Evolutionary conservation across 2,113 vertebrate genomes (phyloP).

Genomic region (Hypocryptadius cinnamomeus): DNA sequence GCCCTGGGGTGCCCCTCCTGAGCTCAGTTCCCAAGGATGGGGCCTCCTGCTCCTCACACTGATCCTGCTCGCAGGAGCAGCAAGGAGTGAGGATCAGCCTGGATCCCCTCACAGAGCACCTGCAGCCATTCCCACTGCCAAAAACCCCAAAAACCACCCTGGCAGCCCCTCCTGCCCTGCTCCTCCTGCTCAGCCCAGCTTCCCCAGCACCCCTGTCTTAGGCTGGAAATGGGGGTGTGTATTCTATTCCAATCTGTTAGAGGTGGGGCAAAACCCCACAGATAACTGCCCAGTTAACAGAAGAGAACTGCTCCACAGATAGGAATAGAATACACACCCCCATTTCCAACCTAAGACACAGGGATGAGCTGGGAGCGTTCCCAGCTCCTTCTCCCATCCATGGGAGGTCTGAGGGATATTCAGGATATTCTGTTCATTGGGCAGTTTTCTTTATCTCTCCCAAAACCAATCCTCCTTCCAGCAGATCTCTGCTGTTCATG

Average conservation of each 20-base stretch:
- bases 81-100: neutral
- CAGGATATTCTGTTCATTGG: neutral
- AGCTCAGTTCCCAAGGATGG: rapidly evolving
- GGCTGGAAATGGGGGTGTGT: neutral
- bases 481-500: neutral
- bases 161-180: neutral
- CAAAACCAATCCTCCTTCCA: neutral
- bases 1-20: neutral
- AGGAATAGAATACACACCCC: too few relatives aligned
- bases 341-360: too few relatives aligned
- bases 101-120: rapidly evolving
- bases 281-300: too few relatives aligned
- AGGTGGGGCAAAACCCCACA: neutral
- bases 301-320: too few relatives aligned
- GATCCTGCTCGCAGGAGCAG: neutral
- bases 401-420: neutral
- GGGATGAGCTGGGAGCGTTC: too few relatives aligned
- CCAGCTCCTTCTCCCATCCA: too few relatives aligned
- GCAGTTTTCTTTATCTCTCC: neutral
- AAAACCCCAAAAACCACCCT: neutral
- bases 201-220: neutral
- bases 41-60: neutral
- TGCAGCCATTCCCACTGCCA: neutral
- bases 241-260: neutral
- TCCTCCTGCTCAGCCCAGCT: neutral